phyloP scores from a whole-genome alignment of 2,113 vertebrate genomes.

The Dinomys branickii region DNA sequence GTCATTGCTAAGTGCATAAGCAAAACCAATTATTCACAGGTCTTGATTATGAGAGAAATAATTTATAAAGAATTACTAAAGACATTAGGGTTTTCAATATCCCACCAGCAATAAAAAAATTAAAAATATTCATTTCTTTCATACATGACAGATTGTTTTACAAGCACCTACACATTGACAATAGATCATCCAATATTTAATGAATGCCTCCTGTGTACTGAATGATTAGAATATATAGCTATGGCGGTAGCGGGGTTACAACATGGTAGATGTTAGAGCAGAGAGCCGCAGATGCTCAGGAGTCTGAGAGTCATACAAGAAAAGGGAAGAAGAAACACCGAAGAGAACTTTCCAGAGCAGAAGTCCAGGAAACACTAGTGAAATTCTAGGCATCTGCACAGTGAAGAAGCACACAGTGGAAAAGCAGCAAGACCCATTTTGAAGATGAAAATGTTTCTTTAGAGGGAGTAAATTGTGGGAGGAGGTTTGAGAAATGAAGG shows the following conservation, averaged over 20 bases:
- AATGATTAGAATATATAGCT: not conserved
- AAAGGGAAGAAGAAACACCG: not conserved
- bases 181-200: conserved; percentile 38
- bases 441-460: not conserved
- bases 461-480: not conserved
- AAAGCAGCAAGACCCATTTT: not conserved
- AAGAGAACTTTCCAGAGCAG: not conserved
- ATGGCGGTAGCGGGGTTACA: not conserved
- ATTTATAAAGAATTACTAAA: conserved; percentile 35
- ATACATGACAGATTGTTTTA: conserved; percentile 1
- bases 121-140: conserved; percentile 42
- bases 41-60: conserved; percentile 3
- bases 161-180: conserved; percentile 8
- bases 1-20: not conserved
- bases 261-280: not conserved
- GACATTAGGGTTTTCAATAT: not conserved
- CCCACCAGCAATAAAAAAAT: conserved; percentile 1
- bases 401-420: not conserved
- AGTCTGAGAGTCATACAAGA: not conserved
- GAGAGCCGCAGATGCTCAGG: not conserved
- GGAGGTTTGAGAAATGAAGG: not conserved
- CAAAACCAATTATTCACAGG: conserved; percentile 22
- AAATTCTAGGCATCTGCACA: not conserved
- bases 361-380: not conserved
- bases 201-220: not conserved